A percentile compares a stretch with the other conserved stretches of the same genome.
These are phyloP conservation scores for Diuraphis noxia DNA, from an alignment of 1,140 invertebrate genomes.

Conservation along the genomic window DNA sequence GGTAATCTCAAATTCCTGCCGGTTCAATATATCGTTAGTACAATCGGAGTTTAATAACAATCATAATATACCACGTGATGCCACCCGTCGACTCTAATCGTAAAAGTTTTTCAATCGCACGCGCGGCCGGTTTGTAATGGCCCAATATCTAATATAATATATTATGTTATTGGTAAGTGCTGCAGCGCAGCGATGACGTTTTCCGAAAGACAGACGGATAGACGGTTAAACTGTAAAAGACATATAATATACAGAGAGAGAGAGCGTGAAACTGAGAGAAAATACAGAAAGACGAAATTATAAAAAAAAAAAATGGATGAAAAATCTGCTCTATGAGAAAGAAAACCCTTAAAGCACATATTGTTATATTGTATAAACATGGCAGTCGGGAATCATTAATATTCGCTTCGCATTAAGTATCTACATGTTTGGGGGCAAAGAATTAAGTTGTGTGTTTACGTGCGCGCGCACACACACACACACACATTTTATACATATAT, in stretches of 20 bases:
- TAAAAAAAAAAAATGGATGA: not conserved
- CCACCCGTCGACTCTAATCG: not conserved
- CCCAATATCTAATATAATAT: not conserved
- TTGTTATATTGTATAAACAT: not conserved
- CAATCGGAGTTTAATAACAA: not conserved
- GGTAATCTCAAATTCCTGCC: not conserved
- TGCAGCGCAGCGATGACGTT: not conserved
- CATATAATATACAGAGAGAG: too few relatives aligned
- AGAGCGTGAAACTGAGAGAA: not conserved
- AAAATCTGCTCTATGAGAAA: not conserved
- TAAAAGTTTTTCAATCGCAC: constrained; percentile 24
- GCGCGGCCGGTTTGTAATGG: not conserved
- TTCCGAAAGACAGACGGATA: not conserved
- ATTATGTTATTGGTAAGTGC: not conserved
- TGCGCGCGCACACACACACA: not conserved
- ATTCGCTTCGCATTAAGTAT: constrained; percentile 9
- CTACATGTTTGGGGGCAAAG: not conserved
- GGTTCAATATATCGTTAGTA: not conserved
- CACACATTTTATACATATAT: not conserved
- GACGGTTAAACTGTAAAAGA: too few relatives aligned
- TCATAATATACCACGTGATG: not conserved
- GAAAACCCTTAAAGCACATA: not conserved
- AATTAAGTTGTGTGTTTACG: not conserved
- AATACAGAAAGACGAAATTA: not conserved
- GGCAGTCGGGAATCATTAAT: not conserved